phyloP scores from a whole-genome alignment of 2,113 vertebrate species.

The Oryzias melastigma region DNA sequence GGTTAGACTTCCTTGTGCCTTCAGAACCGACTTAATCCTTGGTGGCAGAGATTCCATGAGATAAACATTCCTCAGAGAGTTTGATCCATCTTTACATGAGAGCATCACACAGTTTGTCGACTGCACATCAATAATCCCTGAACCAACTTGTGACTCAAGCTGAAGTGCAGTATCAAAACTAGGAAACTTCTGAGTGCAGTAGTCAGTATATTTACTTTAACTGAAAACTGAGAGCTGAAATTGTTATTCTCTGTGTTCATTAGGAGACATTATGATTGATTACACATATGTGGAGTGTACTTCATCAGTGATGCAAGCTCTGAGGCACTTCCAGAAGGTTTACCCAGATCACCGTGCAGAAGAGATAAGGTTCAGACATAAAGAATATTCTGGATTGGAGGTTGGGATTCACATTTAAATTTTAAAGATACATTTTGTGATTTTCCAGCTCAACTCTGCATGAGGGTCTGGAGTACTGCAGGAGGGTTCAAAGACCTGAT shows the following conservation, averaged over 20 bases:
- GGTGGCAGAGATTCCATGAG: no score
- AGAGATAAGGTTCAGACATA: constrained; percentile 82
- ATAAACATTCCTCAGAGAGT: no score
- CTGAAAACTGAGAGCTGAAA: no score
- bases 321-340: constrained; percentile 80
- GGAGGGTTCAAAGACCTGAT: constrained; percentile 80
- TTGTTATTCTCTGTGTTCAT: neutral
- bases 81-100: no score
- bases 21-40: no score
- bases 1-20: no score
- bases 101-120: no score
- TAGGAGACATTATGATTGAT: constrained; percentile 97
- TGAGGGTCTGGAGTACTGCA: constrained; percentile 85
- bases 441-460: constrained; percentile 81
- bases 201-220: no score
- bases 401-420: neutral
- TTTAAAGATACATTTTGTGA: neutral
- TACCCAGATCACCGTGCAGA: constrained; percentile 80
- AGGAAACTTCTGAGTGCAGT: no score
- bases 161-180: no score
- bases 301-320: constrained; percentile 90
- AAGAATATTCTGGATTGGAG: neutral
- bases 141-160: no score
- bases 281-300: constrained; percentile 96
- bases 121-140: no score